Base-by-base conservation (phyloP, 2,113 vertebrate genomes). In the Syngnathus floridae region DNA sequence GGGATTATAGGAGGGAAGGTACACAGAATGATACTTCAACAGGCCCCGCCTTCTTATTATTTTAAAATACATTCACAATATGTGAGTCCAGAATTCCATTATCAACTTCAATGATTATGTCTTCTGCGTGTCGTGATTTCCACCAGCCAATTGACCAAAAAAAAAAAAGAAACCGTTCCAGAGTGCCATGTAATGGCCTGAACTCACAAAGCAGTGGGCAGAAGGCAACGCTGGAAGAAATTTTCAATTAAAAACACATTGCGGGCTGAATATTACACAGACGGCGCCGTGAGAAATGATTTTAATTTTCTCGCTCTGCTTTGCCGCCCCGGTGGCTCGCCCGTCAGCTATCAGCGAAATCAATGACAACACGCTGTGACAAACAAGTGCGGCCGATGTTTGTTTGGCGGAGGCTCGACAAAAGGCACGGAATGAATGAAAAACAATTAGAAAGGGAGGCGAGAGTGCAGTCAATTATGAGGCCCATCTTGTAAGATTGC, bases 381-480 rank as follows among this genome's bases (percentile, higher is more conserved):
- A 65, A 81, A 61, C 59, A 61, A 61, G 59, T 21, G 40, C 59
- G 40, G n/a, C 37, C 26, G 9, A 40, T 61, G 59, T 61, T 43
- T 43, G 40, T 43, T 56, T 43, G 59, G 59, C 59, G n/a, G 38
- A 21, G 65, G 26, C 13, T 16, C 22, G 72, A 38, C 21, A 35
- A 7, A 13, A 66, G 48, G 45, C 26, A 11, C 40, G 9, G 56
- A 56, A 45, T 9, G 36, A 63, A 35, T 31, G 35, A 69, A 31
- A 58, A 65, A 62, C 65, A 74, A 82, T 61, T 69, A 61, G 40
- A 77, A 76, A 74, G 72, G 64, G 49, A 68, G 66, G 70, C 58
- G 46, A 69, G 62, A 68, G 71, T 58, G 36, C 37, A 88, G 83
- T 87, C 84, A 84, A 86, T 91, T 88, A 90, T 77, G n/a, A 80